These are phyloP conservation scores for Eunapius fragilis DNA, from an alignment of 37 sponge, comb jelly and placozoan genomes.

Conservation along the genomic window DNA sequence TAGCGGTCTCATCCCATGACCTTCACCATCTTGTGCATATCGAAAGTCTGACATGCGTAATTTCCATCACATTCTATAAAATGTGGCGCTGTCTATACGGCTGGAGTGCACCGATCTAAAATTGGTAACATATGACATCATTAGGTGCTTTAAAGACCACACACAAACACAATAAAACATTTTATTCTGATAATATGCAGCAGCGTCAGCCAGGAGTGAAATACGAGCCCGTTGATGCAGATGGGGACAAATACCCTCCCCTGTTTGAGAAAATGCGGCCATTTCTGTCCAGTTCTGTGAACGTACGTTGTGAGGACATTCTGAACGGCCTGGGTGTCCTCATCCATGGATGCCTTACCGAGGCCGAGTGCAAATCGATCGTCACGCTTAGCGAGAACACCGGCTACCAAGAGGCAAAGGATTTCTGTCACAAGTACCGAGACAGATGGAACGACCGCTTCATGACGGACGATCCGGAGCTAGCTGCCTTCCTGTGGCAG, in stretches of 20 bases:
- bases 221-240: not conserved
- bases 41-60: too few relatives aligned
- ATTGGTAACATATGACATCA: too few relatives aligned
- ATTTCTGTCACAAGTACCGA: conserved; percentile 70
- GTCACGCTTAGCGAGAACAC: conserved; percentile 53
- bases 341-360: conserved; percentile 33
- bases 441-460: conserved; percentile 75
- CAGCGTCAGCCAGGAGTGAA: not conserved
- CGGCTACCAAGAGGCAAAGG: conserved; percentile 72
- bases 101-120: too few relatives aligned
- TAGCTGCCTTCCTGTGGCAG: conserved; percentile 78
- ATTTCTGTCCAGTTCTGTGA: not conserved
- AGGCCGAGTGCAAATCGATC: conserved; percentile 68
- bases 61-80: too few relatives aligned
- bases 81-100: too few relatives aligned
- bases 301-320: conserved; percentile 3
- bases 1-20: too few relatives aligned
- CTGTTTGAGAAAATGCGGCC: not conserved
- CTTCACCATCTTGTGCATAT: too few relatives aligned
- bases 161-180: too few relatives aligned
- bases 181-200: too few relatives aligned
- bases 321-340: conserved; percentile 61
- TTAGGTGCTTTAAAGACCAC: too few relatives aligned
- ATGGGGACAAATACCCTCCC: not conserved
- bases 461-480: conserved; percentile 72